These are phyloP conservation scores for Umimayanthus kanabou DNA, from an alignment of 92 coral and sea anemone genomes.

Conservation along the genomic window DNA sequence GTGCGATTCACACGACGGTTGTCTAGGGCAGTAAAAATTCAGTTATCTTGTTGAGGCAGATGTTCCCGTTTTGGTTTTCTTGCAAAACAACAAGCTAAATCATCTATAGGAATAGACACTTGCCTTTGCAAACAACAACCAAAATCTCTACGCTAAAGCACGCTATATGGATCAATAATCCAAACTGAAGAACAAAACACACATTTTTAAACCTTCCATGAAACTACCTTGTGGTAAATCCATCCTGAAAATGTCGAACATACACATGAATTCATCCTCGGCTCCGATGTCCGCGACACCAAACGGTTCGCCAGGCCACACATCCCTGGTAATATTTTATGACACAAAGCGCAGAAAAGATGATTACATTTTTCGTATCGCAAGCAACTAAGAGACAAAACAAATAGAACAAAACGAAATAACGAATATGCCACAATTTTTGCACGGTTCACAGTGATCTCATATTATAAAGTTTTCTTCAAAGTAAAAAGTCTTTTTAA, in stretches of 20 bases:
- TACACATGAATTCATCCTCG: slow-evolving; percentile 96
- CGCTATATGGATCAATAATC: no score
- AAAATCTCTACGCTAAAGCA: no score
- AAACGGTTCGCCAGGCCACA: slow-evolving; percentile 91
- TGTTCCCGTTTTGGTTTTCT: no score
- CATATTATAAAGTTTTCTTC: no score
- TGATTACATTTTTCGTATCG: not conserved
- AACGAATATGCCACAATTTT: not conserved
- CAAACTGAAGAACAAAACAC: not conserved
- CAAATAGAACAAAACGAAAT: no score
- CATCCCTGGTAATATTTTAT: slow-evolving; percentile 58
- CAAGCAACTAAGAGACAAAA: not conserved
- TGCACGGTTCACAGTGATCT: not conserved
- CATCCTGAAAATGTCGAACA: slow-evolving; percentile 90
- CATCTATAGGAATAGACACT: no score
- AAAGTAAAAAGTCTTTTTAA: no score
- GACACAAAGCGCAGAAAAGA: not conserved
- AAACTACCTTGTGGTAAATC: slow-evolving; percentile 79
- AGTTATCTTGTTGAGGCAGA: no score
- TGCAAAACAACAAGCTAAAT: no score
- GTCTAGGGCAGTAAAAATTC: no score
- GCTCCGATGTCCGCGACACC: slow-evolving; percentile 80
- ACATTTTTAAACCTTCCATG: slow-evolving; percentile 54
- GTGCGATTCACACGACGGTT: no score
- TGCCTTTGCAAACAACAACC: no score